Percentiles rank a stretch among this genome's conserved stretches.
phyloP scores from a whole-genome alignment of 2,113 vertebrate species.

The Lepus americanus region DNA sequence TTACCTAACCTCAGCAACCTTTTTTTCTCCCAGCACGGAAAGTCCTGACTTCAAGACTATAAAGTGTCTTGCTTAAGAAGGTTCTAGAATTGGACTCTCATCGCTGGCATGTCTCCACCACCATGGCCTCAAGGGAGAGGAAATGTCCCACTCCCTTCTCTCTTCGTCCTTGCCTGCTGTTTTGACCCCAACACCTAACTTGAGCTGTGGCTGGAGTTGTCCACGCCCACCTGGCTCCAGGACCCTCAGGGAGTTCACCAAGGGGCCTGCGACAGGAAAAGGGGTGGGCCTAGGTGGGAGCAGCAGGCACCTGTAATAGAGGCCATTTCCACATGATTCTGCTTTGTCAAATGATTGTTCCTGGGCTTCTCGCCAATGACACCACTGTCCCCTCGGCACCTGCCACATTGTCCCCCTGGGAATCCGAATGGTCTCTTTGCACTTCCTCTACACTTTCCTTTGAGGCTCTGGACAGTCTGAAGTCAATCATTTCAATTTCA shows the following conservation, averaged over 20 bases:
- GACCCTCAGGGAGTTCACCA: not conserved
- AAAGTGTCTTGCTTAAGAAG: slow-evolving; percentile 14
- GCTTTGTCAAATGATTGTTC: not conserved
- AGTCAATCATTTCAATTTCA: not conserved
- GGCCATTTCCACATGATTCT: not conserved
- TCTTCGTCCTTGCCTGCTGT: not conserved
- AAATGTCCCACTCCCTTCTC: not conserved
- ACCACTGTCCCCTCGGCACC: not conserved
- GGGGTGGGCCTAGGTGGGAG: too few relatives aligned
- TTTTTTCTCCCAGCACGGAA: not conserved
- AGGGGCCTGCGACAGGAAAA: not conserved
- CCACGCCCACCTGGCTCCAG: not conserved
- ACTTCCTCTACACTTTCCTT: not conserved
- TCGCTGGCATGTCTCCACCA: not conserved
- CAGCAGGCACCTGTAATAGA: not conserved
- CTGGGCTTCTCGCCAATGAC: not conserved
- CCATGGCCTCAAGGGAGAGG: not conserved
- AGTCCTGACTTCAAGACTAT: not conserved
- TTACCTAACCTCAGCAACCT: not conserved
- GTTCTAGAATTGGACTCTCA: not conserved
- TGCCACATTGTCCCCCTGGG: not conserved
- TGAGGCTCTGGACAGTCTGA: not conserved
- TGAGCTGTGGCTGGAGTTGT: not conserved
- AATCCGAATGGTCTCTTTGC: not conserved
- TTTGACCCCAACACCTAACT: not conserved